Percentiles rank a stretch among this genome's conserved stretches.
Evolutionary conservation across 2,888 invertebrate species (phyloP).

Genomic region (Ashinkailepas kermadecensis): DNA sequence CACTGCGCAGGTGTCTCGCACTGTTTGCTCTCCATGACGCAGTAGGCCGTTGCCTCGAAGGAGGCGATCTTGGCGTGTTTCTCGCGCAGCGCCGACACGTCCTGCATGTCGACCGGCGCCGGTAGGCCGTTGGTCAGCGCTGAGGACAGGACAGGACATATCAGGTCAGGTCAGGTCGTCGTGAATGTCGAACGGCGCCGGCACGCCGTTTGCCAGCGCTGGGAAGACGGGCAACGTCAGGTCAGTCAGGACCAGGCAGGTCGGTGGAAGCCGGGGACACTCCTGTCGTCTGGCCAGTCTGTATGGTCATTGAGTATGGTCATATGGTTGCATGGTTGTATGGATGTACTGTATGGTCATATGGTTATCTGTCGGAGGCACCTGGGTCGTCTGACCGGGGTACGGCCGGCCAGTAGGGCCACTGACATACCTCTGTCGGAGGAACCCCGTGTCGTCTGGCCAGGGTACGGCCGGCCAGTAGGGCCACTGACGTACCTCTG

Average conservation of each 20-base stretch:
- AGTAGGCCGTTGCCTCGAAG: neutral
- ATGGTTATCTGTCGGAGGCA: neutral
- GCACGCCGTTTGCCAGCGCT: too few relatives aligned
- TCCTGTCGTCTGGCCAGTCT: neutral
- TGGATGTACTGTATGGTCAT: too few relatives aligned
- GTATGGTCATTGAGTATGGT: too few relatives aligned
- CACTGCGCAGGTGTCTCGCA: neutral
- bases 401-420: neutral
- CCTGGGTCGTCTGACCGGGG: neutral
- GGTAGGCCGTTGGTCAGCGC: neutral
- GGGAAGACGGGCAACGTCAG: too few relatives aligned
- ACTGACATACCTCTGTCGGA: neutral
- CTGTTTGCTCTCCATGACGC: neutral
- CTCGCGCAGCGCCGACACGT: neutral
- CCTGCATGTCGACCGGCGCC: neutral
- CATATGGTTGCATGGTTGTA: too few relatives aligned
- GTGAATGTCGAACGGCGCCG: too few relatives aligned
- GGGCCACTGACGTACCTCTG: neutral
- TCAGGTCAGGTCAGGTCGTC: too few relatives aligned
- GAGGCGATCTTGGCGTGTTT: conserved; percentile 2
- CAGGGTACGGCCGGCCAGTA: neutral
- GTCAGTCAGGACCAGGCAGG: too few relatives aligned
- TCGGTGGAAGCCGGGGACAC: neutral
- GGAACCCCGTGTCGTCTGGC: neutral
- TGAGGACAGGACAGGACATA: neutral